These are phyloP conservation scores for Ceramica pisi DNA, from an alignment of 2,888 invertebrate species.

Conservation along the genomic window DNA sequence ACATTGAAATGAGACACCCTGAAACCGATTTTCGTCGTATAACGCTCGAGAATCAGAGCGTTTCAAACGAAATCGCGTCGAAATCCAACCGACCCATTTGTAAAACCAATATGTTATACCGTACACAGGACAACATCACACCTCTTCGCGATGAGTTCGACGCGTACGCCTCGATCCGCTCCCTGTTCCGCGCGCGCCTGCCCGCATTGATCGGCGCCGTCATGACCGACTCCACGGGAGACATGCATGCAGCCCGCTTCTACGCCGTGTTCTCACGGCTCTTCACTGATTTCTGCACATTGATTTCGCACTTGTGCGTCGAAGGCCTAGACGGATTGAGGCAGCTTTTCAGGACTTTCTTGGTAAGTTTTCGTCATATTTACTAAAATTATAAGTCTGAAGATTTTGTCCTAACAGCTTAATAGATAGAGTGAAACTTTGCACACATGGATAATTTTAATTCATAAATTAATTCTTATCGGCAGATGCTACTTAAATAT, in stretches of 20 bases:
- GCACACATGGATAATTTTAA: no score
- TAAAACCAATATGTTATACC: not conserved
- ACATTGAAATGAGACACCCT: no score
- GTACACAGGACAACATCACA: conserved; percentile 65
- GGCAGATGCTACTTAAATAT: no score
- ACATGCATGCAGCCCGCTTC: conserved; percentile 73
- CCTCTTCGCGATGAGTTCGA: conserved; percentile 71
- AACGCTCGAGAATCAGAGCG: no score
- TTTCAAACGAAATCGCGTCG: no score
- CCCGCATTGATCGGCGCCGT: conserved; percentile 75
- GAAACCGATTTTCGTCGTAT: no score
- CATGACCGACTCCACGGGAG: conserved; percentile 69
- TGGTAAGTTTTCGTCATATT: conserved; percentile 68
- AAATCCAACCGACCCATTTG: no score
- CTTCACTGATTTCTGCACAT: conserved; percentile 77
- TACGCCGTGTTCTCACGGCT: conserved; percentile 75
- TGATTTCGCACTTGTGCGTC: conserved; percentile 72
- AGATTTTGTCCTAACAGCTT: no score
- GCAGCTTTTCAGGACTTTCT: conserved; percentile 66
- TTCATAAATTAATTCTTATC: no score
- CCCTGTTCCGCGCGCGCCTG: conserved; percentile 72
- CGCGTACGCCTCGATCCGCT: conserved; percentile 69
- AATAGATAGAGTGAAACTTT: no score
- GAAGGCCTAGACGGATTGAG: conserved; percentile 73
- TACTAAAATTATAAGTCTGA: no score